Base-by-base conservation (phyloP, 2,797 vertebrate species). In the Gymnothorax javanicus region DNA sequence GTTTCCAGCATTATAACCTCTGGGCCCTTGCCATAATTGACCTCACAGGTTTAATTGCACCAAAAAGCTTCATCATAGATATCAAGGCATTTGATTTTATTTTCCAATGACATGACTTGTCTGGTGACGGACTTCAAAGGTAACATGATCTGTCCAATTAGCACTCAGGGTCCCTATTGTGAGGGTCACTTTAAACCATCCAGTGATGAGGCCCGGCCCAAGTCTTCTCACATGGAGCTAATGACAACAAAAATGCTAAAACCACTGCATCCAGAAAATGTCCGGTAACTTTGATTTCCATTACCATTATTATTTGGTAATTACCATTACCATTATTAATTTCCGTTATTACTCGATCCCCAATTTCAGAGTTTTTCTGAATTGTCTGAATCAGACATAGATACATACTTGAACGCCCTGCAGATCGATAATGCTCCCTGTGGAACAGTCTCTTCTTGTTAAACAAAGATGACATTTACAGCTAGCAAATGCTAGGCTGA, bases 391-490 rank as follows among this genome's bases (percentile, higher is more conserved):
- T 57, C 81, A 25, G 43, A 17, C n/a, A 50, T 50, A 1, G 20
- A 57, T 12, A 27, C 12, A 52, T 8, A 54, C 17, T 33, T 59
- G 54, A 87, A 73, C 58, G 64, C 56, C 67, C 17, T 9, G 64
- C 15, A 54, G 67, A 25, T 71, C 50, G 75, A 15, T 57, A 67
- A 87, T 59, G 81, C 86, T 73, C 64, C 8, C 20, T 4, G 7
- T 64, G 62, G 62, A 87, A 71, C 58, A 67, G 8, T 27, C 62
- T 59, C 86, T 62, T 54, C 75, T 86, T 87, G 86, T 86, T 83
- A 86, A 71, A 87, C 81, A 83, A 83, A 83, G 67, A 69, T 83
- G 62, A 52, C 86, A 83, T 87, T 83, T 83, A 83, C 56, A 56
- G 59, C 79, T 83, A 27, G 27, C 79, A 73, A 57, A 25, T 58